Evolutionary conservation across 2,888 invertebrate genomes (phyloP).

Genomic region (Corythucha ciliata): DNA sequence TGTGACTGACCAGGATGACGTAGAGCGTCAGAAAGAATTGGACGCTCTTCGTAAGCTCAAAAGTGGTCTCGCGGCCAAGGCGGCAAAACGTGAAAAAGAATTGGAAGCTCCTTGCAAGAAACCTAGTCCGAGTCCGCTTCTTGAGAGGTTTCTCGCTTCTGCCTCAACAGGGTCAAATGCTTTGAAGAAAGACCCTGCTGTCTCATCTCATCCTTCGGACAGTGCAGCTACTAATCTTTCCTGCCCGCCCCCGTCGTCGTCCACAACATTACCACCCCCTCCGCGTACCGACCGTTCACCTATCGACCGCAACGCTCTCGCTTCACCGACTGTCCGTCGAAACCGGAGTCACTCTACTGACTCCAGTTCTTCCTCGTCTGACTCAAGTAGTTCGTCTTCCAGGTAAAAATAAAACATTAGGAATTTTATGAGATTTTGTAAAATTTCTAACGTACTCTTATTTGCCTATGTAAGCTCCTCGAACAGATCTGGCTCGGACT

Average conservation of each 20-base stretch:
- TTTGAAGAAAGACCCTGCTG: too few species aligned
- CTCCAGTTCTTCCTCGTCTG: slow-evolving; percentile 29
- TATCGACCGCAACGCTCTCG: slow-evolving; percentile 32
- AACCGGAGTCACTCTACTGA: slow-evolving; percentile 29
- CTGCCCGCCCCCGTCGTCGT: too few species aligned
- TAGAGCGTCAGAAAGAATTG: slow-evolving; percentile 49
- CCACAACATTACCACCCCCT: slow-evolving; percentile 14
- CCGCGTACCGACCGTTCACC: slow-evolving; percentile 29
- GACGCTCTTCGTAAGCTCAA: slow-evolving; percentile 45
- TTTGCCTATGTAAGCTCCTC: slow-evolving; percentile 14
- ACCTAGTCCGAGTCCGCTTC: not conserved
- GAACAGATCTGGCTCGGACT: slow-evolving; percentile 12
- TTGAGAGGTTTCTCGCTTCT: slow-evolving; percentile 5
- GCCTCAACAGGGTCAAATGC: not conserved
- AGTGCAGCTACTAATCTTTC: too few species aligned
- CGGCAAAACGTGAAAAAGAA: too few species aligned
- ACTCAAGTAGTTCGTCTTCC: slow-evolving; percentile 25
- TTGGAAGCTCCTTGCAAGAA: too few species aligned
- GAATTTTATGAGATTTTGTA: slow-evolving; percentile 1
- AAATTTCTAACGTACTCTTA: not conserved
- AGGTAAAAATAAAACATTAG: slow-evolving; percentile 17
- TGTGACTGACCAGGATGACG: slow-evolving; percentile 52
- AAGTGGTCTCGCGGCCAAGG: slow-evolving; percentile 58
- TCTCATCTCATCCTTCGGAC: too few species aligned
- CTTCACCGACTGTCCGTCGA: slow-evolving; percentile 32